A percentile compares a stretch with the other conserved stretches of the same genome.
phyloP scores from a whole-genome alignment of 2,113 vertebrate genomes.

The Aphyosemion australe region DNA sequence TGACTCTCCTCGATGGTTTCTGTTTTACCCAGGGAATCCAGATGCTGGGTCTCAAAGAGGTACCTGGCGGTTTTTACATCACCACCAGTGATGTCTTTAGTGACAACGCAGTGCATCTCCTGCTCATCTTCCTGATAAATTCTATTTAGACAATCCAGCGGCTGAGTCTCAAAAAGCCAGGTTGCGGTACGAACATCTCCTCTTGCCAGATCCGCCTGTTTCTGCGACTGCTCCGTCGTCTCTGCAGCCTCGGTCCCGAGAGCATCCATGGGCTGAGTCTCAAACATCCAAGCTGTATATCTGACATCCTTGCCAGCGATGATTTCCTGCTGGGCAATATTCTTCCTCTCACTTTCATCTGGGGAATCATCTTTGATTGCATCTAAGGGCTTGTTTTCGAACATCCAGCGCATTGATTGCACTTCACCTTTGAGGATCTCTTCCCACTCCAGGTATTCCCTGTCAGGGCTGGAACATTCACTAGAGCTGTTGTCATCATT shows the following conservation, averaged over 20 bases:
- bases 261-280: constrained; percentile 84
- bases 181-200: constrained; percentile 80
- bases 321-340: constrained; percentile 84
- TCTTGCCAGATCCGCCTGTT: constrained; percentile 78
- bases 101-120: constrained; percentile 17
- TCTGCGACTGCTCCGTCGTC: constrained; percentile 61
- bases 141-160: constrained; percentile 82
- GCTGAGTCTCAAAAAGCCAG: constrained; percentile 87
- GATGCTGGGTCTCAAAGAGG: constrained; percentile 87
- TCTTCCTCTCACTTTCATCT: constrained; percentile 72
- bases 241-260: constrained; percentile 59
- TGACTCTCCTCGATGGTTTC: constrained; percentile 83
- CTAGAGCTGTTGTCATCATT: constrained; percentile 76
- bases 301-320: constrained; percentile 85
- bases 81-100: constrained; percentile 80
- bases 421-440: constrained; percentile 89
- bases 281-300: constrained; percentile 89
- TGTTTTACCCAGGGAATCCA: constrained; percentile 82
- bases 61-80: constrained; percentile 86
- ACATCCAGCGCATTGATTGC: constrained; percentile 86
- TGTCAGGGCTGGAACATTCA: constrained; percentile 78
- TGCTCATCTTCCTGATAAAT: constrained; percentile 80
- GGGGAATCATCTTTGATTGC: constrained; percentile 81
- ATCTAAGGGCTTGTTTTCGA: constrained; percentile 86
- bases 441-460: constrained; percentile 83